Base-by-base conservation (phyloP, 2,888 invertebrate species). In the Morpho deidamia region DNA sequence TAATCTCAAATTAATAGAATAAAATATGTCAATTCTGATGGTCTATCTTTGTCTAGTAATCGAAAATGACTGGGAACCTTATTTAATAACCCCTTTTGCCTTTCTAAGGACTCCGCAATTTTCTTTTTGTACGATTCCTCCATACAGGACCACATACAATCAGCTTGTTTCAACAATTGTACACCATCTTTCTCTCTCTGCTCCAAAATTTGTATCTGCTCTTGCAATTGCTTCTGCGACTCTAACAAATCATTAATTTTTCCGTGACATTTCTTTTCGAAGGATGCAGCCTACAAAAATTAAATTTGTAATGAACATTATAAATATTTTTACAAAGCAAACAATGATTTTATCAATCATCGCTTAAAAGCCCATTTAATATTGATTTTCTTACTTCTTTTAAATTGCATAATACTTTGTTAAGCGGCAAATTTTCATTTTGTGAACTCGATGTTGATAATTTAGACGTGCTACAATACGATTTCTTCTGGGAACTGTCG, bases 181-280 rank as follows among this genome's bases (percentile, higher is more conserved):
- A 88, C 73, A 44, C 92, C 92, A 1, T 91, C 83, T 51, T 83
- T 86, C 66, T 94, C 93, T 33, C 90, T 89, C 1, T 87, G 70
- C 67, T 94, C 93, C 45, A 94, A 74, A 47, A 90, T 85, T 56
- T 79, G 78, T 32, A 95, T 91, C 58, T 92, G 91, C 0, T 67
- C 63, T 60, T 68, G 86, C 61, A 93, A 80, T 23, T 81, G 72
- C 43, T 89, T 78, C 62, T 93, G 92, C n/a, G 84, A 78, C 43
- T 76, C 70, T 38, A 88, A 79, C 11, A 94, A 74, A 7, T 91
- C 86, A 33, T 82, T 81, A 2, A 93, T 72, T 70, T 84, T 91
- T 0, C 37, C 60, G 34, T 61, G 67, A 59, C 85, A 87, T 58
- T 76, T 74, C 58, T 76, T 72, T 37, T 85, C 85, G 40, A 73